Evolutionary conservation across 1,140 invertebrate genomes (phyloP).

Genomic region (Drosophila biarmipes): DNA sequence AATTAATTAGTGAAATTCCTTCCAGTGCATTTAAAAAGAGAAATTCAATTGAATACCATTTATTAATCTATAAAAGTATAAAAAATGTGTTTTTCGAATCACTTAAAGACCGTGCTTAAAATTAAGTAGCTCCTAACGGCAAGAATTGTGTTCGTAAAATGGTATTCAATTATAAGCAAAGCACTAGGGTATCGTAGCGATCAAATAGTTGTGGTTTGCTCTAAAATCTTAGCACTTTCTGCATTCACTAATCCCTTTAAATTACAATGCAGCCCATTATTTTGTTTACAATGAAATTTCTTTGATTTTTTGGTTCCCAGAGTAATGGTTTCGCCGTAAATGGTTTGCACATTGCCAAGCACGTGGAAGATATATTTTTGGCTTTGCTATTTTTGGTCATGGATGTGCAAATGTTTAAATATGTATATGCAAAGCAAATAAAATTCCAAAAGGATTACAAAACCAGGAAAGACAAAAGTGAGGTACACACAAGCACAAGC

Average conservation of each 20-base stretch:
- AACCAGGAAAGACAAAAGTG: slow-evolving; percentile 15
- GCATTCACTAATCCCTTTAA: slow-evolving; percentile 3
- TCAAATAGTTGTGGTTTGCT: too few species aligned
- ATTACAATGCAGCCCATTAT: slow-evolving; percentile 1
- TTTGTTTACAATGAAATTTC: slow-evolving; percentile 27
- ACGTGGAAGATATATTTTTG: slow-evolving; percentile 13
- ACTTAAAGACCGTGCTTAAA: not conserved
- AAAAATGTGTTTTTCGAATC: too few species aligned
- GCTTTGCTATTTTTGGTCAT: slow-evolving; percentile 17
- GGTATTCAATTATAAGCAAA: not conserved
- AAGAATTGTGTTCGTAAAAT: not conserved
- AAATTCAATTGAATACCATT: not conserved
- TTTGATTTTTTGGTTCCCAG: slow-evolving; percentile 9
- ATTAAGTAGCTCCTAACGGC: not conserved
- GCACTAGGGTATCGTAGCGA: not conserved
- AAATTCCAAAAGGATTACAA: slow-evolving; percentile 53
- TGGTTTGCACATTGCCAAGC: slow-evolving; percentile 19
- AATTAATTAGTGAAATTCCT: not conserved
- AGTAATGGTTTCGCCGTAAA: slow-evolving; percentile 30
- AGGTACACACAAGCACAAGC: not conserved
- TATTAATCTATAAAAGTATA: too few species aligned
- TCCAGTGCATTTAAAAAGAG: not conserved
- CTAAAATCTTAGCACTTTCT: not conserved
- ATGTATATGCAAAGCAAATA: slow-evolving; percentile 12
- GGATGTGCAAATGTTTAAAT: slow-evolving; percentile 30